Evolutionary conservation across 2,113 vertebrate species (phyloP).

Genomic region (Strigops habroptila): DNA sequence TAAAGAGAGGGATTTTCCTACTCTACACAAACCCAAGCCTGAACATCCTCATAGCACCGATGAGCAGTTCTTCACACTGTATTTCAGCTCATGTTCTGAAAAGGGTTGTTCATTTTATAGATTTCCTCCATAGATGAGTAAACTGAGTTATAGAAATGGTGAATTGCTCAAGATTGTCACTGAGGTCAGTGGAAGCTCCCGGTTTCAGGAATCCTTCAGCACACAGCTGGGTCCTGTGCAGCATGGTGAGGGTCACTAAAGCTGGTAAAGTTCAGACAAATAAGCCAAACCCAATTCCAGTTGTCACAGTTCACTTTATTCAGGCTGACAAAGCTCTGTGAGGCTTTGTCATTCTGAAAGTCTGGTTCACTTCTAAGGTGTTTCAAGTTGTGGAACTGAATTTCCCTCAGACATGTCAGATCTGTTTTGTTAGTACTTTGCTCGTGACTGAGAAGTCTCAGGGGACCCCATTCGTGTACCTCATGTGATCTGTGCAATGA

Average conservation of each 20-base stretch:
- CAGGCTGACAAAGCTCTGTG: background rate
- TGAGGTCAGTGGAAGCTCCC: background rate
- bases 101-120: background rate
- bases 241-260: background rate
- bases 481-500: background rate
- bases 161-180: background rate
- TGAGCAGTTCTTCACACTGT: background rate
- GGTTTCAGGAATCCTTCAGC: background rate
- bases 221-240: background rate
- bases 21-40: background rate
- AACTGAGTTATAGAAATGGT: background rate
- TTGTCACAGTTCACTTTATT: background rate
- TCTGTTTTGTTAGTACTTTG: background rate
- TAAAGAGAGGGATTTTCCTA: background rate
- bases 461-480: background rate
- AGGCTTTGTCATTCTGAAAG: background rate
- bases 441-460: background rate
- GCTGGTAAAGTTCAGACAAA: background rate
- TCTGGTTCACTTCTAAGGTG: background rate
- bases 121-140: background rate
- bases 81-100: background rate
- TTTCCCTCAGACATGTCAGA: background rate
- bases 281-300: background rate
- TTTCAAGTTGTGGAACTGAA: background rate
- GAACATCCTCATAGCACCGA: background rate